These are phyloP conservation scores for Bemisia tabaci DNA, from an alignment of 1,140 invertebrate genomes.

Conservation along the genomic window DNA sequence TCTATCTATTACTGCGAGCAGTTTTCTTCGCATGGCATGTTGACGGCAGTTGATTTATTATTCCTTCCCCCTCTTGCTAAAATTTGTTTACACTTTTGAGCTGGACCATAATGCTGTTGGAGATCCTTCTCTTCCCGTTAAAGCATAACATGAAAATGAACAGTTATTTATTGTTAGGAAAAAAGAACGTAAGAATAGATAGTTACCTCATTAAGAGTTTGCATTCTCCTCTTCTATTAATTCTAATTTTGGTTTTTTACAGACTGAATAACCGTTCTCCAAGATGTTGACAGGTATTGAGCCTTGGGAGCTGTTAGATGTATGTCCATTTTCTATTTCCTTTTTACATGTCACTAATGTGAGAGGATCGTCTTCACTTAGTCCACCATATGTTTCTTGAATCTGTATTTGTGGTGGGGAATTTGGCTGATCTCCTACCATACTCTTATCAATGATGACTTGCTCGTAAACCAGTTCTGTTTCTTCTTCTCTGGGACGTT, in stretches of 20 bases:
- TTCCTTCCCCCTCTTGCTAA: too few species aligned
- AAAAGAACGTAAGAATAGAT: background rate
- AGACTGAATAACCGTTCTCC: background rate
- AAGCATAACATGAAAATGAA: too few species aligned
- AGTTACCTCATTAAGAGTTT: background rate
- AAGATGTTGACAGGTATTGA: background rate
- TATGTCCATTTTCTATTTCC: background rate
- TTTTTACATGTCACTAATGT: background rate
- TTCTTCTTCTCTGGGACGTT: background rate
- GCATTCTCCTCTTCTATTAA: background rate
- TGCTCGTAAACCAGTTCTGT: background rate
- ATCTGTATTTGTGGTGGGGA: background rate
- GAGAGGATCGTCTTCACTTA: background rate
- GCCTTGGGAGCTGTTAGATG: background rate
- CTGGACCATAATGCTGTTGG: too few species aligned
- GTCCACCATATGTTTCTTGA: background rate
- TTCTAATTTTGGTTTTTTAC: background rate
- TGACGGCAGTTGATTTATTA: too few species aligned
- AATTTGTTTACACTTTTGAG: too few species aligned
- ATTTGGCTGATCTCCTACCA: background rate
- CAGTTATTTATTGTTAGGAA: too few species aligned
- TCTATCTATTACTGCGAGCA: too few species aligned
- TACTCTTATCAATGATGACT: background rate
- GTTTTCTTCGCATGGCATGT: too few species aligned
- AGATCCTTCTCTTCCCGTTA: too few species aligned